Percentiles rank a stretch among this genome's conserved stretches.
Conservation (phyloP, 2,797 vertebrate genomes). For the Trematomus bernacchii region DNA sequence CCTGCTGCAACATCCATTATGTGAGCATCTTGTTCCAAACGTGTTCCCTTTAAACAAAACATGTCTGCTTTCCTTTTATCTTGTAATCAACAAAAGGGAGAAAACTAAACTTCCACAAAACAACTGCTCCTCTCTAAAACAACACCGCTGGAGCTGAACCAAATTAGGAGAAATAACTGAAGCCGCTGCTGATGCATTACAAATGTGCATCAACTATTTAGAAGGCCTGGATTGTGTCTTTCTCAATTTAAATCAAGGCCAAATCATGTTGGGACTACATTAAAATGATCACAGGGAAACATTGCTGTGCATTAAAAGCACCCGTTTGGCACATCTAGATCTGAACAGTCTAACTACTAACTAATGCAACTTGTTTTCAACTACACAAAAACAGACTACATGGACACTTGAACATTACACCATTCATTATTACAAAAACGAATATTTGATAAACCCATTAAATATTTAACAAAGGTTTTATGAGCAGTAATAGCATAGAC, state of each 20-base stretch:
- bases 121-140: constrained; percentile 38
- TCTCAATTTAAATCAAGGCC: constrained; percentile 52
- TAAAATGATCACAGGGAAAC: constrained; percentile 52
- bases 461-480: not conserved
- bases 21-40: constrained; percentile 18
- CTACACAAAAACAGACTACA: not conserved
- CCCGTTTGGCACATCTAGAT: constrained; percentile 6
- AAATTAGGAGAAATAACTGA: constrained; percentile 70
- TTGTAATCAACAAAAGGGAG: constrained; percentile 42
- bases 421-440: not conserved
- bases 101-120: constrained; percentile 43
- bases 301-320: constrained; percentile 26
- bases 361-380: not conserved
- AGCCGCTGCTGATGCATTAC: constrained; percentile 63
- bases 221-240: constrained; percentile 46
- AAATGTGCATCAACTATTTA: constrained; percentile 74
- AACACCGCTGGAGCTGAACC: constrained; percentile 57
- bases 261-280: constrained; percentile 48
- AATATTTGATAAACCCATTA: too few species aligned
- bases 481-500: too few species aligned
- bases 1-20: constrained; percentile 28
- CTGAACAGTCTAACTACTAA: not conserved
- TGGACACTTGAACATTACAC: not conserved
- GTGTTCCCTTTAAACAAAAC: constrained; percentile 23
- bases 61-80: constrained; percentile 36